Evolutionary conservation across 2,888 invertebrate genomes (phyloP).

Genomic region (Aporophyla lueneburgensis): DNA sequence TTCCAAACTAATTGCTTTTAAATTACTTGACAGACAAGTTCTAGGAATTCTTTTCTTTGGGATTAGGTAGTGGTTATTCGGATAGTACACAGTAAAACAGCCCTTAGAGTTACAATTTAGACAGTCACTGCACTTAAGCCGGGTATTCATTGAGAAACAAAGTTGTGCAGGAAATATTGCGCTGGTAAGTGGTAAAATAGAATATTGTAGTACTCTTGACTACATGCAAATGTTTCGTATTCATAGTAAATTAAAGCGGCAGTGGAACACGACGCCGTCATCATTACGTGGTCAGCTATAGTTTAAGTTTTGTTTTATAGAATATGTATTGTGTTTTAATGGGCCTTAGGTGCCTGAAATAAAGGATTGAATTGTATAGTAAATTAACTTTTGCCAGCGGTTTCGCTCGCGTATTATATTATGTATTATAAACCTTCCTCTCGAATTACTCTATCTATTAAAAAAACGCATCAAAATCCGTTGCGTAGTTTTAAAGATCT

Average conservation of each 20-base stretch:
- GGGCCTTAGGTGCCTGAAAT: no score
- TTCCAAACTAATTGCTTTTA: background rate
- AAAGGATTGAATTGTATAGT: no score
- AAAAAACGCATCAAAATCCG: no score
- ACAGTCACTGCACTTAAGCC: background rate
- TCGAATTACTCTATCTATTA: no score
- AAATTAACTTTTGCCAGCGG: no score
- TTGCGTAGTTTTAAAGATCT: no score
- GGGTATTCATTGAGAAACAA: background rate
- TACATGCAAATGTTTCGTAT: background rate
- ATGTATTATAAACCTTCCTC: no score
- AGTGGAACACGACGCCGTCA: no score
- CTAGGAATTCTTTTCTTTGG: background rate
- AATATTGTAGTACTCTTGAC: background rate
- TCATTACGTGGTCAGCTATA: no score
- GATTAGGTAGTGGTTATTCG: background rate
- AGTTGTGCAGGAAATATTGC: background rate
- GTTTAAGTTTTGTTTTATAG: no score
- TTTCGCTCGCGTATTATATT: no score
- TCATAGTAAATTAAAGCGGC: background rate
- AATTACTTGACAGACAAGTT: background rate
- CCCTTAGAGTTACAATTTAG: background rate
- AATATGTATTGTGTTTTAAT: no score
- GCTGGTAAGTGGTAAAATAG: background rate
- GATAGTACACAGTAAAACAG: background rate